These are phyloP conservation scores for Ranitomeya variabilis DNA, from an alignment of 2,113 vertebrate species.

Conservation along the genomic window DNA sequence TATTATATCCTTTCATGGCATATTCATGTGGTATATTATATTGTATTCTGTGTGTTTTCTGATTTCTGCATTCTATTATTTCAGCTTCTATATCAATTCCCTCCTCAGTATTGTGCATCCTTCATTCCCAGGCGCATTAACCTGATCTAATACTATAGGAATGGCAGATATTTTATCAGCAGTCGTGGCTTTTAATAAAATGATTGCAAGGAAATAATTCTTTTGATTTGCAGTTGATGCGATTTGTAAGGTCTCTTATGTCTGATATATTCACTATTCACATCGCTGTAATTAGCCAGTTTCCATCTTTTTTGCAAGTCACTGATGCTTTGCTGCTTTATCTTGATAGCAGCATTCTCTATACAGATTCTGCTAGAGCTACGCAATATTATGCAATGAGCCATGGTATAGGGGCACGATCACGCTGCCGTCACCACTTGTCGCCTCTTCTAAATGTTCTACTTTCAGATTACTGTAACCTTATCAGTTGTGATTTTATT, in stretches of 20 bases:
- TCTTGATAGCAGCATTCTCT: background rate
- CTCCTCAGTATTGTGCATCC: background rate
- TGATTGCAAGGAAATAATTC: background rate
- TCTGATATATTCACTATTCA: conserved; percentile 7
- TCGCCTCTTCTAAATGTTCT: no score
- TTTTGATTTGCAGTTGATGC: background rate
- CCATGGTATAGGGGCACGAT: no score
- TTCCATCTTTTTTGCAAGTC: background rate
- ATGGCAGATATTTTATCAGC: background rate
- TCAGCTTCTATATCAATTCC: background rate
- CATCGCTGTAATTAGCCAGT: conserved; percentile 2
- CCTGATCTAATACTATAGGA: background rate
- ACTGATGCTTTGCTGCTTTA: background rate
- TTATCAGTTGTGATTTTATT: no score
- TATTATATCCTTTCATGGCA: no score
- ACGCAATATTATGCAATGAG: no score
- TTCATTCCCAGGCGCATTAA: background rate
- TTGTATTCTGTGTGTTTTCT: background rate
- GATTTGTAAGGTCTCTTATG: background rate
- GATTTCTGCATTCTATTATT: background rate
- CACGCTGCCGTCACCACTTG: no score
- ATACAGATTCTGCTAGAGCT: no score
- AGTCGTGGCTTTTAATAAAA: conserved; percentile 28
- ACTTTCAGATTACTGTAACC: no score
- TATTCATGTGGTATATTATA: no score